Evolutionary conservation across 2,888 invertebrate species (phyloP), one percentile per base, ranked within the genome.

Genomic region (Troglohyphantes excavatus): DNA sequence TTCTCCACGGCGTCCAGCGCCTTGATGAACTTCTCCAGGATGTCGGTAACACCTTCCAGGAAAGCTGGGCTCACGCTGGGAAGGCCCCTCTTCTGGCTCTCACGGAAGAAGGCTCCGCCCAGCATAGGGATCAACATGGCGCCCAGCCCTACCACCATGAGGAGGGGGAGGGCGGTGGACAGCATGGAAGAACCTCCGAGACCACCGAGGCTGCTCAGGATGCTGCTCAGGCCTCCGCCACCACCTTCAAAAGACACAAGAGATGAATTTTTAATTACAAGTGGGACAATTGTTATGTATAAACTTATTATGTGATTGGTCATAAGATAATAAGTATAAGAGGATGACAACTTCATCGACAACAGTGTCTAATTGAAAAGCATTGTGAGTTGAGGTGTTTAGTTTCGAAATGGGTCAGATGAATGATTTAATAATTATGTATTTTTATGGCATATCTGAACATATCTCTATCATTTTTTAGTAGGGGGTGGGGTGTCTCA

Each of bases 1-100:
- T 91, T 91, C 33, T 92, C 92, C 0, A 91, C 91, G 39, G 91
- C 85, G 68, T 92, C 91, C 17, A 92, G 68, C 6, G 92, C 92
- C 72, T 91, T 91, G 75, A 91, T 87, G 43, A 92, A 91, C 26
- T 91, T 90, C 17, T 91, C 91, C 43, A 92, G 70, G 13, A 92
- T 91, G 70, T 92, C 92, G 7, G 88, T 76, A n/a, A 91, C 85
- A 3, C 91, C 91, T n/a, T 92, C 91, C 23, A 91, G 53, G 72
- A 92, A 79, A 2, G 91, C 91, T 2, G 91, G 91, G 46, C 91
- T 91, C 29, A 91, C 72, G 21, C 89, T 89, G 2, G 91, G 91
- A 21, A 91, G 70, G 2, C 91, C 91, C 61, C 91, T 23, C 61
- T 91, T 91, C 53, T 91, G 91, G 59, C 88, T 83, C 29, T 91